Evolutionary conservation across 2,888 invertebrate species (phyloP), one percentile per base, ranked within the genome.

Genomic region (Lamellibrachia satsuma): DNA sequence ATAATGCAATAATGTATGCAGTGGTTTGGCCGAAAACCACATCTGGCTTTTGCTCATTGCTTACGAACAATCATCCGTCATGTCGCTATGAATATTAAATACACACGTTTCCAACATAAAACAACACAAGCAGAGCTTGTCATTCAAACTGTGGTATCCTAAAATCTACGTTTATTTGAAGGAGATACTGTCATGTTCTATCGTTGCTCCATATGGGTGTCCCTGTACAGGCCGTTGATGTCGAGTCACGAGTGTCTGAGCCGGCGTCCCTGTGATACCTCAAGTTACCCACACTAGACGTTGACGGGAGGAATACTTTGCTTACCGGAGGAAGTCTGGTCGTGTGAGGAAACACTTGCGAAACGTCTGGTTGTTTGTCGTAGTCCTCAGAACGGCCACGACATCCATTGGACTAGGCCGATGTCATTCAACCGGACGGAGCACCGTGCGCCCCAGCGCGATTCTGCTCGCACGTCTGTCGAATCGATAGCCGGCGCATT

Each of bases 401-500:
- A 75, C 75, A 15, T 75, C 75, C 75, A 75, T 75, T 75, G 75
- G 75, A 22, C 75, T 75, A 22, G 3, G 75, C 75, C 6, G 1
- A 75, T 75, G 75, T 75, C 75, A 75, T 75, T 75, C 75, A 75
- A 11, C 75, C 15, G 75, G 15, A 22, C 75, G 75, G 6, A 22
- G 75, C 22, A 3, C 75, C 75, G 22, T 6, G 75, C 75, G 75
- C 75, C 75, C 15, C 15, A 11, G 60, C 4, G 15, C 60, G 60
- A 60, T 4, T 75, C 22, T 75, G 22, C 15, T 75, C 75, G 22
- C 75, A 75, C 75, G 11, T 15, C 6, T 75, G 75, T 75, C 75
- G 75, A 75, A 75, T 75, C 75, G 75, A 75, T 75, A 75, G 75
- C 75, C 15, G 75, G 75, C 75, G 75, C 75, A 75, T 75, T 75